A percentile compares a stretch with the other conserved stretches of the same genome.
phyloP scores from a whole-genome alignment of 2,888 invertebrate genomes.

The Hirtodrosophila histrioides region DNA sequence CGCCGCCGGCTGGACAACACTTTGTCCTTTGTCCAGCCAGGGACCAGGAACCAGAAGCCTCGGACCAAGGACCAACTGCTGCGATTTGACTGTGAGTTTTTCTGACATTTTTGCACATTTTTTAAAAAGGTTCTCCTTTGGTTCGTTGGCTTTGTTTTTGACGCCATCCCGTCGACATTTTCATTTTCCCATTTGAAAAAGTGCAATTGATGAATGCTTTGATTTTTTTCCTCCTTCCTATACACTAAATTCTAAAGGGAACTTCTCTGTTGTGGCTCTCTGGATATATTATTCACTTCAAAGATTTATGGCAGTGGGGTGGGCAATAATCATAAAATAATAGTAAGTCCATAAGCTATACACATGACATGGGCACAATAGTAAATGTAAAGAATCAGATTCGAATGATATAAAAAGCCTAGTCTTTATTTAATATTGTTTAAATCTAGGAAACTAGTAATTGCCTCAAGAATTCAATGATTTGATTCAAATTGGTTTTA shows the following conservation, averaged over 20 bases:
- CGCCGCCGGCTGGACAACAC: slow-evolving; percentile 72
- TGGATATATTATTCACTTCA: slow-evolving; percentile 5
- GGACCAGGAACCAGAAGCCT: slow-evolving; percentile 3
- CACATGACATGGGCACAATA: not conserved
- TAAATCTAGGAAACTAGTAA: too few species aligned
- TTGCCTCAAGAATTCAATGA: too few species aligned
- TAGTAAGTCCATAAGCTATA: slow-evolving; percentile 38
- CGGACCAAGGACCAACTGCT: slow-evolving; percentile 70
- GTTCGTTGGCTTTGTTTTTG: slow-evolving; percentile 48
- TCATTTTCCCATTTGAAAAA: slow-evolving; percentile 68
- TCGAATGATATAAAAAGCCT: too few species aligned
- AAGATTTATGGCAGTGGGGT: slow-evolving; percentile 46
- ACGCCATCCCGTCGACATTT: slow-evolving; percentile 52
- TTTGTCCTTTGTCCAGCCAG: slow-evolving; percentile 58
- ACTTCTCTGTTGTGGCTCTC: slow-evolving; percentile 14
- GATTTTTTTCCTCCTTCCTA: slow-evolving; percentile 3
- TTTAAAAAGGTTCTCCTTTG: slow-evolving; percentile 43
- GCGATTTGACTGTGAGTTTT: slow-evolving; percentile 78
- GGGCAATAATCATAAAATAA: slow-evolving; percentile 65
- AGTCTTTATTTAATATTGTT: too few species aligned
- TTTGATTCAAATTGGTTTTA: too few species aligned
- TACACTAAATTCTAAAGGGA: not conserved
- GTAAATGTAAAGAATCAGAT: not conserved
- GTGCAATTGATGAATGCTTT: slow-evolving; percentile 73
- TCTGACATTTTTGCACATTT: slow-evolving; percentile 80